These are phyloP conservation scores for Mionectes olivaceus DNA, from an alignment of 2,797 vertebrate genomes.

Conservation along the genomic window DNA sequence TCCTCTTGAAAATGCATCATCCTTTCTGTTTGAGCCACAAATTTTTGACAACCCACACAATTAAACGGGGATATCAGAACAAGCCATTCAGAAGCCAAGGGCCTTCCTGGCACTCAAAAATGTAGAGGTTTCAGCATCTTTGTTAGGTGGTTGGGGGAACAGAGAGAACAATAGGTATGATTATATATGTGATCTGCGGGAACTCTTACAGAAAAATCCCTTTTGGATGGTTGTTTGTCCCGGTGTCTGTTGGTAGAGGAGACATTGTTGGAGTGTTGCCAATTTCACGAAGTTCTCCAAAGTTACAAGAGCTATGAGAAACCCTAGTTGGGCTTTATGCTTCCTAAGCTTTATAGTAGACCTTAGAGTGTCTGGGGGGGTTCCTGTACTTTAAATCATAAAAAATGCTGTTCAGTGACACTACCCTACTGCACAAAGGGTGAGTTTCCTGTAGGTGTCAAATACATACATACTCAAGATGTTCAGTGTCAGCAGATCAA, in stretches of 20 bases:
- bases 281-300: conserved; percentile 42
- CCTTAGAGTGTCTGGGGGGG: neutral
- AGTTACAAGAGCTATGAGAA: neutral
- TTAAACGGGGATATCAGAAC: neutral
- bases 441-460: neutral
- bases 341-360: conserved; percentile 42
- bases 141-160: neutral
- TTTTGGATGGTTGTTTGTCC: neutral
- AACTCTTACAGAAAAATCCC: neutral
- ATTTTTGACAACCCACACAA: neutral
- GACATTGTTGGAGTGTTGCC: neutral
- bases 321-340: neutral
- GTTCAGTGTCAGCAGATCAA: neutral
- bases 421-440: neutral
- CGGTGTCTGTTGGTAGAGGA: neutral
- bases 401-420: neutral
- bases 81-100: neutral
- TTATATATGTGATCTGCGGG: neutral
- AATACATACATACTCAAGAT: neutral
- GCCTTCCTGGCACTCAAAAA: neutral
- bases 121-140: neutral
- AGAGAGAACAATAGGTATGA: neutral
- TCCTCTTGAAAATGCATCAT: neutral
- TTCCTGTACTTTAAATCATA: neutral
- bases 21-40: neutral